phyloP scores from a whole-genome alignment of 2,797 vertebrate species.

The Urophycis tenuis region DNA sequence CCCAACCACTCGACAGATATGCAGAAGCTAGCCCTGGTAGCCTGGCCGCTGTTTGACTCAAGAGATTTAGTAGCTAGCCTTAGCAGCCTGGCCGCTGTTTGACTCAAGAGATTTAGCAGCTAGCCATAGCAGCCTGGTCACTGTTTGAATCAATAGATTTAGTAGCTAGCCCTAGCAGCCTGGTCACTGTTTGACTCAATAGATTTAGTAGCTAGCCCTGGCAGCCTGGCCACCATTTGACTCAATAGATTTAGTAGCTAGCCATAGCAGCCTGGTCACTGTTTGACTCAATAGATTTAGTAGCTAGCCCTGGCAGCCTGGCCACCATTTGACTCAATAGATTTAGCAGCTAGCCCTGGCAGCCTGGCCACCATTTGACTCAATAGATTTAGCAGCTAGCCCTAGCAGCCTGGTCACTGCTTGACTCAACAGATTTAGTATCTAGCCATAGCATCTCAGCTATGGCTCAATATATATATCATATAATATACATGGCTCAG shows the following conservation, averaged over 20 bases:
- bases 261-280: not conserved
- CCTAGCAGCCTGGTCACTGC: not conserved
- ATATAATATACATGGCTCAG: too few relatives aligned
- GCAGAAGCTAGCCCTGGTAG: not conserved
- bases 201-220: not conserved
- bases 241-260: not conserved
- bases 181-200: not conserved
- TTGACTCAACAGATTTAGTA: not conserved
- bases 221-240: not conserved
- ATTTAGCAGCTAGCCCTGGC: not conserved
- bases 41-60: too few relatives aligned
- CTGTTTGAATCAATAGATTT: not conserved
- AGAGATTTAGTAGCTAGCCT: too few relatives aligned
- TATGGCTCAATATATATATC: too few relatives aligned
- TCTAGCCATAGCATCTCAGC: too few relatives aligned
- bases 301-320: not conserved
- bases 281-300: not conserved
- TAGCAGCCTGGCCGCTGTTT: not conserved
- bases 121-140: not conserved
- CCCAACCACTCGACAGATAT: not conserved
- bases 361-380: not conserved
- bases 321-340: not conserved
- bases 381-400: not conserved
- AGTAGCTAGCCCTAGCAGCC: too few relatives aligned
- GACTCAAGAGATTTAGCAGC: not conserved